A percentile compares a stretch with the other conserved stretches of the same genome.
These are phyloP conservation scores for Yoshiicerus persimilis DNA, from an alignment of 1,140 invertebrate species.

Conservation along the genomic window DNA sequence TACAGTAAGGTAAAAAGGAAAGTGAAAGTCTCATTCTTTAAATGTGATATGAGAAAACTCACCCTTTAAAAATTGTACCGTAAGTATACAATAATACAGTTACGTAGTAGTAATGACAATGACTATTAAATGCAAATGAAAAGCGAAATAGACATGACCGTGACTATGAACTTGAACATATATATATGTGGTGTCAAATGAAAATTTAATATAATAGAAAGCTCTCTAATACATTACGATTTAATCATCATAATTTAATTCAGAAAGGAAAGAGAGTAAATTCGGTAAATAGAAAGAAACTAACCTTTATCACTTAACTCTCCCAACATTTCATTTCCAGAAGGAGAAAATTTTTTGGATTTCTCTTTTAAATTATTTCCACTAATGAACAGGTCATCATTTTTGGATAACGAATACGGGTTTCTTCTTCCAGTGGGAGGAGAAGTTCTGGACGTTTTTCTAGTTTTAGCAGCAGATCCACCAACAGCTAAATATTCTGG, in stretches of 20 bases:
- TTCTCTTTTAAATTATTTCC: conserved; percentile 49
- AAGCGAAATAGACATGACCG: too few relatives aligned
- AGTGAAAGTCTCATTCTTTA: too few relatives aligned
- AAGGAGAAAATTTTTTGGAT: conserved; percentile 63
- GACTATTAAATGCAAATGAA: too few relatives aligned
- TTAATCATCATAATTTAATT: too few relatives aligned
- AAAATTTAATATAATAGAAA: neutral
- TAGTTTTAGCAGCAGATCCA: neutral
- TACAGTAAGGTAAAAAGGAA: too few relatives aligned
- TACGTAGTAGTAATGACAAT: too few relatives aligned
- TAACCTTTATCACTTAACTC: conserved; percentile 61
- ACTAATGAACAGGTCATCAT: conserved; percentile 71
- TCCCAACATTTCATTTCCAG: conserved; percentile 69
- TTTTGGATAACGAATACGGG: conserved; percentile 68
- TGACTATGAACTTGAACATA: too few relatives aligned
- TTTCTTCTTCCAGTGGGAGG: conserved; percentile 64
- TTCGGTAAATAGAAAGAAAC: neutral
- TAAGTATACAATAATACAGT: too few relatives aligned
- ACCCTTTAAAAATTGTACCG: too few relatives aligned
- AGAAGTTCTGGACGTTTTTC: conserved; percentile 27
- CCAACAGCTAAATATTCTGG: neutral
- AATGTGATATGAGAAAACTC: too few relatives aligned
- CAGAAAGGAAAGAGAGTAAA: too few relatives aligned
- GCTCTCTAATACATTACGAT: too few relatives aligned
- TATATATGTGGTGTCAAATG: neutral